These are phyloP conservation scores for Matsumyia berberina DNA, from an alignment of 2,888 invertebrate species.

Conservation along the genomic window DNA sequence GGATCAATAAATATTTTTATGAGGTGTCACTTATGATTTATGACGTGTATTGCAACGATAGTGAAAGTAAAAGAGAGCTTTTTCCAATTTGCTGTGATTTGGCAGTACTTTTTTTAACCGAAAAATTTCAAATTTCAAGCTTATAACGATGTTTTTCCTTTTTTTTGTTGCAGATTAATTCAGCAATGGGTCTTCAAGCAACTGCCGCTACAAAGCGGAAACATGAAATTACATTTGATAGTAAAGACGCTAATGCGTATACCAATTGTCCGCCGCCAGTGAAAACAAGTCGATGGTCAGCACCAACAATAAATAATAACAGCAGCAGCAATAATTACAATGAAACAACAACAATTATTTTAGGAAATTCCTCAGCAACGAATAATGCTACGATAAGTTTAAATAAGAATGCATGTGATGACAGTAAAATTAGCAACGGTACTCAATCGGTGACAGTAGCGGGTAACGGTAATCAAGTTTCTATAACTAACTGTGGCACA, in stretches of 20 bases:
- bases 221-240: slow-evolving; percentile 85
- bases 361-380: slow-evolving; percentile 67
- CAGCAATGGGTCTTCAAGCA: slow-evolving; percentile 91
- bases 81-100: slow-evolving; percentile 51
- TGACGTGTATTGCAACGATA: slow-evolving; percentile 13
- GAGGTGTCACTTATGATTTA: slow-evolving; percentile 67
- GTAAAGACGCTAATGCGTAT: slow-evolving; percentile 85
- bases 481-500: slow-evolving; percentile 76
- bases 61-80: slow-evolving; percentile 62
- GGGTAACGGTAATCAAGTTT: slow-evolving; percentile 81
- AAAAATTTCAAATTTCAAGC: slow-evolving; percentile 15
- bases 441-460: slow-evolving; percentile 67
- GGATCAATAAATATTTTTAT: slow-evolving; percentile 68
- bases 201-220: slow-evolving; percentile 89
- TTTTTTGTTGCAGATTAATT: slow-evolving; percentile 83
- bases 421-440: slow-evolving; percentile 49
- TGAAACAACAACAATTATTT: slow-evolving; percentile 66
- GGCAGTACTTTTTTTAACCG: slow-evolving; percentile 60
- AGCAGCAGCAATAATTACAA: slow-evolving; percentile 67
- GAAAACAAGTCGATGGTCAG: slow-evolving; percentile 86
- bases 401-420: slow-evolving; percentile 65
- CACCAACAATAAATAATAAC: slow-evolving; percentile 77
- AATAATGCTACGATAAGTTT: slow-evolving; percentile 51
- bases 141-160: slow-evolving; percentile 14
- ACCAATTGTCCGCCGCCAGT: slow-evolving; percentile 85